Evolutionary conservation across 2,888 invertebrate species (phyloP), one percentile per base, ranked within the genome.

Genomic region (Pseudococcus viburni): DNA sequence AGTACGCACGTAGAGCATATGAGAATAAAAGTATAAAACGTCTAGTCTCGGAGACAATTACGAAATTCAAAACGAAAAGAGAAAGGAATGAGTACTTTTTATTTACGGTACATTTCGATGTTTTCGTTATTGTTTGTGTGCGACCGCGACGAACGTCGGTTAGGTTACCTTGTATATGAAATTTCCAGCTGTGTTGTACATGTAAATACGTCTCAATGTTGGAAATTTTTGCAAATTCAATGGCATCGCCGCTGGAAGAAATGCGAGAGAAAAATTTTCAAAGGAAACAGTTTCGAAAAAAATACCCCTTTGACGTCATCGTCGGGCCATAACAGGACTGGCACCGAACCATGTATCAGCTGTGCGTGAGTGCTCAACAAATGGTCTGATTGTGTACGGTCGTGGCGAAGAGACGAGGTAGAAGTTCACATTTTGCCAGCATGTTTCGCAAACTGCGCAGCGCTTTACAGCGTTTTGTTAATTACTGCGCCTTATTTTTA

Each of bases 61-160:
- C 77, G 77, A 77, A 77, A 77, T 77, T 77, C 77, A n/a, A 77
- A 77, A 77, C 77, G 77, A 77, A 77, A 77, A 77, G 77, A 77
- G 77, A 77, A 77, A 77, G 77, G 77, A 77, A 39, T 42, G 42
- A 42, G 26, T 39, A 39, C 12, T 42, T 33, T 77, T 77, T n/a
- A 77, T 39, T 77, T 17, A 26, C 77, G 19, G 22, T 68, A 68
- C 26, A 68, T 19, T n/a, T 55, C 68, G 68, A 26, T 22, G 64
- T 22, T 42, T 9, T 42, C 9, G 42, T 42, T 42, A 42, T 42
- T 42, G 42, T 42, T 42, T 9, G 64, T 12, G 51, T 0, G 51
- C 51, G 12, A 51, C 51, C 5, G 51, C 55, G 55, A 55, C 55
- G 55, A 5, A 55, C 48, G 15, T 11, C 12, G 46, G 46, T 46